These are phyloP conservation scores for Sminthurinus aureus DNA, from an alignment of 2,888 invertebrate species.

Conservation along the genomic window DNA sequence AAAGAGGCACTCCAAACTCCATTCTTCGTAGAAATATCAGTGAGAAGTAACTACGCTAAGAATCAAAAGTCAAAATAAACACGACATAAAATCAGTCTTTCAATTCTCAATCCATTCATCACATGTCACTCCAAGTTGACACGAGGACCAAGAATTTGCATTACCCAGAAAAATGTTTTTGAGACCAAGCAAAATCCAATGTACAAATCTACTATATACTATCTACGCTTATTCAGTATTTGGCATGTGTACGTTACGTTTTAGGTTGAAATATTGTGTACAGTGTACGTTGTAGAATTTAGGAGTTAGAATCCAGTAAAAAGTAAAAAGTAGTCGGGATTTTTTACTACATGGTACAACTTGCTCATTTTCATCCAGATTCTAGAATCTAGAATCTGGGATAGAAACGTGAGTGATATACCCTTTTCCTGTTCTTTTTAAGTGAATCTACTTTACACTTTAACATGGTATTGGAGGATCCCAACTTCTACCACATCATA, in stretches of 20 bases:
- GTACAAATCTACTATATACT: too few species aligned
- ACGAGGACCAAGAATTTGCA: constrained; percentile 45
- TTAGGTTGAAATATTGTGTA: too few species aligned
- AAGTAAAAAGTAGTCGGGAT: too few species aligned
- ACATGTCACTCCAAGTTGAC: constrained; percentile 42
- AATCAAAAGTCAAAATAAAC: constrained; percentile 47
- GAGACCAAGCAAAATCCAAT: neutral
- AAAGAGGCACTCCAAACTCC: neutral
- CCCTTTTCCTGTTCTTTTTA: constrained; percentile 28
- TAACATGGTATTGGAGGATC: constrained; percentile 3
- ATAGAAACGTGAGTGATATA: neutral
- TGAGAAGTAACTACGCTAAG: neutral
- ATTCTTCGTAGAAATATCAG: neutral
- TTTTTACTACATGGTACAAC: too few species aligned
- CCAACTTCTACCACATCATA: neutral
- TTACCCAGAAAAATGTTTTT: constrained; percentile 41
- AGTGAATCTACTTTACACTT: constrained; percentile 20
- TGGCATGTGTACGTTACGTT: too few species aligned
- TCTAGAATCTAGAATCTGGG: neutral
- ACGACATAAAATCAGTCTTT: constrained; percentile 49
- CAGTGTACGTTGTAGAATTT: too few species aligned
- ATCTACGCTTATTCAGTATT: too few species aligned
- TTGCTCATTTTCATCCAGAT: constrained; percentile 1
- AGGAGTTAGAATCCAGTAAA: too few species aligned
- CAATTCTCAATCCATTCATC: constrained; percentile 51